These are phyloP conservation scores for Drosophila aff. DNA, from an alignment of 1,140 invertebrate genomes.

Conservation along the genomic window DNA sequence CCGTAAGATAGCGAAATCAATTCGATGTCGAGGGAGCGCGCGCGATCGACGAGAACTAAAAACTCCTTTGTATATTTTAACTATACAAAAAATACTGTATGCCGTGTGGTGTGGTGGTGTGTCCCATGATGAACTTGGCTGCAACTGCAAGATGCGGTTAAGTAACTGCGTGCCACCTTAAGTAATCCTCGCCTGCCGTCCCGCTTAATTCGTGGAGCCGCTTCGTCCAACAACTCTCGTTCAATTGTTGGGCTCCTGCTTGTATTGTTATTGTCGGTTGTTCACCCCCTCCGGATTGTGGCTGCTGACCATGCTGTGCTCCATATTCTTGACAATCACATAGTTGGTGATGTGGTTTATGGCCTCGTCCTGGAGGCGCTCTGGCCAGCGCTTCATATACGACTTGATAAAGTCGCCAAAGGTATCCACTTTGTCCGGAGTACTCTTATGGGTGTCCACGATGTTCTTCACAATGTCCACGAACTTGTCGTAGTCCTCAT, in stretches of 20 bases:
- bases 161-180: slow-evolving; percentile 71
- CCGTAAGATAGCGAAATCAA: slow-evolving; percentile 56
- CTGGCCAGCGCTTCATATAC: slow-evolving; percentile 82
- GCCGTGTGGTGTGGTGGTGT: slow-evolving; percentile 41
- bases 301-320: slow-evolving; percentile 73
- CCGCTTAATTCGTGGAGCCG: slow-evolving; percentile 58
- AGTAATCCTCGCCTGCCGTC: slow-evolving; percentile 55
- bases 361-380: slow-evolving; percentile 81
- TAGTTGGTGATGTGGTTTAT: slow-evolving; percentile 84
- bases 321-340: slow-evolving; percentile 84
- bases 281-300: slow-evolving; percentile 75
- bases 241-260: slow-evolving; percentile 81
- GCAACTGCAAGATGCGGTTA: slow-evolving; percentile 65
- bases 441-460: slow-evolving; percentile 79
- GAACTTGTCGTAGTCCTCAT: slow-evolving; percentile 83
- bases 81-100: slow-evolving; percentile 84
- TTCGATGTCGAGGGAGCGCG: slow-evolving; percentile 40
- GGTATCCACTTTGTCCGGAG: slow-evolving; percentile 80
- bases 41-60: slow-evolving; percentile 58
- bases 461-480: slow-evolving; percentile 84
- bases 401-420: slow-evolving; percentile 83
- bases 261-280: slow-evolving; percentile 81
- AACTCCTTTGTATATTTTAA: slow-evolving; percentile 78
- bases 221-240: slow-evolving; percentile 71
- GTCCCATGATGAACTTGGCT: slow-evolving; percentile 43